Percentiles rank a stretch among this genome's conserved stretches.
Evolutionary conservation across 2,113 vertebrate genomes (phyloP).

Genomic region (Eleginops maclovinus): DNA sequence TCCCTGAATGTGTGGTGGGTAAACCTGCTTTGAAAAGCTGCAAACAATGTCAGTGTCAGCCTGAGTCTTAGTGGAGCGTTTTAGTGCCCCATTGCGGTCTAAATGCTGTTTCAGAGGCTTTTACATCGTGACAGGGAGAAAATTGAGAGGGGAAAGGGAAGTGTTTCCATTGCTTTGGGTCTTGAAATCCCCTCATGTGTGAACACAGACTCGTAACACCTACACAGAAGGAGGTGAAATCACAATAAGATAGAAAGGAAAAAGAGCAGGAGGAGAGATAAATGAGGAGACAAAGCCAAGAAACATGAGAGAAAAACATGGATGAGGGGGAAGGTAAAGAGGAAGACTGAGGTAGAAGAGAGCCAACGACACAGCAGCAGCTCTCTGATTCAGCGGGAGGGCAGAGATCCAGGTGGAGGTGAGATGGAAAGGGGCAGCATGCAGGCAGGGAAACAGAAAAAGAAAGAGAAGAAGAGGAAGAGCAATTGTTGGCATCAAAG

Average conservation of each 20-base stretch:
- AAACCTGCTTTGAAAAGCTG: neutral
- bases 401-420: slow-evolving; percentile 15
- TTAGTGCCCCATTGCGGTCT: neutral
- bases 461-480: neutral
- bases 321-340: neutral
- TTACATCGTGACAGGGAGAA: neutral
- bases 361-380: slow-evolving; percentile 8
- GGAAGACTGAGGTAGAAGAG: slow-evolving; percentile 7
- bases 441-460: neutral
- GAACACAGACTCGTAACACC: neutral
- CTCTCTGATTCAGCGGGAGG: slow-evolving; percentile 45
- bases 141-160: neutral
- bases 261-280: slow-evolving; percentile 9
- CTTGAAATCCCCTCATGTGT: neutral
- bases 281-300: slow-evolving; percentile 14
- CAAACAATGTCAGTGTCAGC: neutral
- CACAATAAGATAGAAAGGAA: neutral
- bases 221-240: slow-evolving; percentile 12
- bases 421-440: neutral
- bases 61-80: neutral
- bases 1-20: no score
- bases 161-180: neutral
- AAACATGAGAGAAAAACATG: slow-evolving; percentile 15
- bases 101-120: neutral
- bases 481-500: neutral